phyloP scores from a whole-genome alignment of 2,888 invertebrate genomes.

The Parasteatoda lunata region DNA sequence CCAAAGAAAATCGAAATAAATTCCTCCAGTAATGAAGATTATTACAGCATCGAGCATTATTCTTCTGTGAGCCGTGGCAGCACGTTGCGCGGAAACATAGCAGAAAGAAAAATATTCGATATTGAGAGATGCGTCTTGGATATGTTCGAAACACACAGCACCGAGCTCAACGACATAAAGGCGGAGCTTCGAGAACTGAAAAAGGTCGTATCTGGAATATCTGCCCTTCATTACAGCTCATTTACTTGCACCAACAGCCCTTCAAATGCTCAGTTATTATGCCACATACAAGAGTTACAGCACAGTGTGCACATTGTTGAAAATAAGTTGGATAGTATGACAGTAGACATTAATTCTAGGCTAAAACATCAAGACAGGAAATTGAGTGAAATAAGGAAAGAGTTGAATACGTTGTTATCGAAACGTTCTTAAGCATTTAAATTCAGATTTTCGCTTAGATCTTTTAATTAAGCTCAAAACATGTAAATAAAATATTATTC shows the following conservation, averaged over 20 bases:
- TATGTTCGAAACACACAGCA: constrained; percentile 59
- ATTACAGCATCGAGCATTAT: constrained; percentile 63
- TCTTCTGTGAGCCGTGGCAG: constrained; percentile 52
- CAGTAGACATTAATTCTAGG: constrained; percentile 60
- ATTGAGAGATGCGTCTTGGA: constrained; percentile 60
- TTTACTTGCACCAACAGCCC: constrained; percentile 37
- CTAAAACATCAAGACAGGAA: constrained; percentile 63
- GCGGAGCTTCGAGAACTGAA: constrained; percentile 56
- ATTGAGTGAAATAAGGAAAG: constrained; percentile 61
- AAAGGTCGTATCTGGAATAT: constrained; percentile 55
- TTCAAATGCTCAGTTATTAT: constrained; percentile 53
- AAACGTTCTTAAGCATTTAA: constrained; percentile 35
- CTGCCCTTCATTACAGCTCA: constrained; percentile 46
- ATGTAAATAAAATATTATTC: constrained; percentile 66
- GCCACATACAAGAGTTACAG: constrained; percentile 64
- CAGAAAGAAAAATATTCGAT: constrained; percentile 57
- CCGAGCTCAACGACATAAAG: constrained; percentile 61
- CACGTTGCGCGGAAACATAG: constrained; percentile 38
- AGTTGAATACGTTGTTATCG: constrained; percentile 57
- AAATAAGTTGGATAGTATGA: constrained; percentile 63
- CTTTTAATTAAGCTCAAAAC: constrained; percentile 63
- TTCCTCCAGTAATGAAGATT: constrained; percentile 67
- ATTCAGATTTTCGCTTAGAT: constrained; percentile 43
- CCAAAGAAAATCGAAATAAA: constrained; percentile 59
- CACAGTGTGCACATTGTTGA: constrained; percentile 64